A percentile compares a stretch with the other conserved stretches of the same genome.
Conservation (phyloP, 2,797 vertebrate genomes). For the Philypnodon macrostomus region DNA sequence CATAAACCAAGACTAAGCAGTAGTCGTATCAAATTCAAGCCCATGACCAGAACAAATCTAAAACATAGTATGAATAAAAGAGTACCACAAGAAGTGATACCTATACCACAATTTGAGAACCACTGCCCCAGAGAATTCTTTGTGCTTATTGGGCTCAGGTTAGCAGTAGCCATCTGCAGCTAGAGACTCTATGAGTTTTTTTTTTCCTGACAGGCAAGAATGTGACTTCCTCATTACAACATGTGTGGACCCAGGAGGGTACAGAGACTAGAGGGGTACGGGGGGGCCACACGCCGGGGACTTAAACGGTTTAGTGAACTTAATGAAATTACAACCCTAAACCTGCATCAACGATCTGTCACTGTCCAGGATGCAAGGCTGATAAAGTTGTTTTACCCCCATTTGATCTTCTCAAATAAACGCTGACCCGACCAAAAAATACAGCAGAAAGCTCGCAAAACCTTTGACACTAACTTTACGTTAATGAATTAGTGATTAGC, state of each 20-base stretch:
- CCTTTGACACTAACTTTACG: background rate
- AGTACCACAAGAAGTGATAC: too few relatives aligned
- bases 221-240: constrained; percentile 65
- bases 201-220: constrained; percentile 46
- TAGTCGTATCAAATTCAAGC: too few relatives aligned
- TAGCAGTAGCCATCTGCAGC: constrained; percentile 21
- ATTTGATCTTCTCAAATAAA: constrained; percentile 18
- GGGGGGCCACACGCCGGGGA: constrained; percentile 70
- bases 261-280: constrained; percentile 64
- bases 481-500: background rate
- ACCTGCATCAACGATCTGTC: constrained; percentile 48
- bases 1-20: too few relatives aligned
- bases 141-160: constrained; percentile 28
- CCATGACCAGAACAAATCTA: too few relatives aligned
- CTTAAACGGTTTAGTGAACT: constrained; percentile 57
- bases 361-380: constrained; percentile 26
- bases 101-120: too few relatives aligned
- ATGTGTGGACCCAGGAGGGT: constrained; percentile 66
- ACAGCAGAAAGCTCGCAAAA: background rate
- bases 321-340: constrained; percentile 70
- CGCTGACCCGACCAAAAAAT: background rate
- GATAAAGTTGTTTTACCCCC: constrained; percentile 23
- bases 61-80: too few relatives aligned
- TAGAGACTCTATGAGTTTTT: constrained; percentile 38
- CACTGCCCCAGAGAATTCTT: constrained; percentile 17